Evolutionary conservation across 2,888 invertebrate species (phyloP), one percentile per base, ranked within the genome.

Genomic region (Nesidiocoris tenuis): DNA sequence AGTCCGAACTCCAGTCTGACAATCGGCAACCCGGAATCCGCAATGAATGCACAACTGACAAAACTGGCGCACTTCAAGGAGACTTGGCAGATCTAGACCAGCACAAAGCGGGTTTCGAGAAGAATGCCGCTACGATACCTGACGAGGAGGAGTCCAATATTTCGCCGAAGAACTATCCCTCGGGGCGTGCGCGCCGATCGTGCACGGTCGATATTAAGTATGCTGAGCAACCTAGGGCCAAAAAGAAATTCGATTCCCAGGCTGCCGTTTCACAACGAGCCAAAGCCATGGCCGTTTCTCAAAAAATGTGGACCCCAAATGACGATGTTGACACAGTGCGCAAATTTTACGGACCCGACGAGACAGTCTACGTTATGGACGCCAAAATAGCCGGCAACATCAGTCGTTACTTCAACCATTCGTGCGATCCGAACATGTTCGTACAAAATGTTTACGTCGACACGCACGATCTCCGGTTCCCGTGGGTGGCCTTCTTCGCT

Each of bases 381-480:
- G 98, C 98, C 0, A 98, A 98, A 85, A 91, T 91, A 77, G 92
- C 90, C 78, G 99, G 99, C 81, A 99, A 99, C 84, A 92, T 99
- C 79, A 98, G 98, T 39, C 87, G 98, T 82, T 98, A 96, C 83
- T 88, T 98, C 61, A 98, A 98, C 85, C 94, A 94, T 83, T 96
- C 96, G 39, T 99, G 98, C 83, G 89, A 90, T 23, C 98, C 99
- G 0, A 99, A 99, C 85, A 92, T 97, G 61, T 96, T 96, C 85
- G 98, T 98, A 0, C 98, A 99, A 84, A 98, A 98, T 85, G 97
- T 99, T 1, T 97, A 99, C 84, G 96, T 98, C 24, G 98, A 98
- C 84, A 97, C 98, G 0, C 98, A 99, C 85, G 98, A 99, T 84
- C 88, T 96, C 0, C 88, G 98, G 12, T 98, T 97, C 83, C 95